These are phyloP conservation scores for Cephus nigrinus DNA, from an alignment of 2,888 invertebrate species.

Conservation along the genomic window DNA sequence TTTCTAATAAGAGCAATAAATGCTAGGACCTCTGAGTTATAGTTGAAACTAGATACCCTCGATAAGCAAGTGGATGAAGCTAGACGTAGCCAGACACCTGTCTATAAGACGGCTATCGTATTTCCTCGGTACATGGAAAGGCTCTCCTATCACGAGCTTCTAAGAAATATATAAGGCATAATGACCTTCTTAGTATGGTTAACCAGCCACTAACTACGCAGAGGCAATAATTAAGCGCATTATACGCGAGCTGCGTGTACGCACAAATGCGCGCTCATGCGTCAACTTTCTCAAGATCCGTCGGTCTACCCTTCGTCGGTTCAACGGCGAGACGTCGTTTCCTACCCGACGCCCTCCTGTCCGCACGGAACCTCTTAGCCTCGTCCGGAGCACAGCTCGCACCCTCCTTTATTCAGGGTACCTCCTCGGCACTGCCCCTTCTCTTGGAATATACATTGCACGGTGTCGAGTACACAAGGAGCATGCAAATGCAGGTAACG, in stretches of 20 bases:
- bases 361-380: constrained; percentile 14
- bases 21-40: not conserved
- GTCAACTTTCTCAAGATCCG: constrained; percentile 55
- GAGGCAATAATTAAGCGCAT: constrained; percentile 58
- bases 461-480: not conserved
- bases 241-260: constrained; percentile 46
- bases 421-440: constrained; percentile 2
- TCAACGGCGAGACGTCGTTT: constrained; percentile 11
- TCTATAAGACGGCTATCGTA: not conserved
- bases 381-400: constrained; percentile 14
- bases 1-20: not conserved
- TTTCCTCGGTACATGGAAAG: not conserved
- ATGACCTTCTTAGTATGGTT: constrained; percentile 61
- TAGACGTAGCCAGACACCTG: not conserved
- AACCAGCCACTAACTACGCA: constrained; percentile 59
- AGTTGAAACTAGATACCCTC: not conserved
- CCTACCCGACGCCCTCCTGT: constrained; percentile 6
- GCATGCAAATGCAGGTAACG: constrained; percentile 35
- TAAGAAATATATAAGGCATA: constrained; percentile 42
- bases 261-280: constrained; percentile 58
- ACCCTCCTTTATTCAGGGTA: constrained; percentile 16
- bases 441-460: not conserved
- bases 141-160: not conserved
- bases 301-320: constrained; percentile 33
- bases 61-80: not conserved